phyloP scores from a whole-genome alignment of 2,113 vertebrate genomes.

The Sardina pilchardus region DNA sequence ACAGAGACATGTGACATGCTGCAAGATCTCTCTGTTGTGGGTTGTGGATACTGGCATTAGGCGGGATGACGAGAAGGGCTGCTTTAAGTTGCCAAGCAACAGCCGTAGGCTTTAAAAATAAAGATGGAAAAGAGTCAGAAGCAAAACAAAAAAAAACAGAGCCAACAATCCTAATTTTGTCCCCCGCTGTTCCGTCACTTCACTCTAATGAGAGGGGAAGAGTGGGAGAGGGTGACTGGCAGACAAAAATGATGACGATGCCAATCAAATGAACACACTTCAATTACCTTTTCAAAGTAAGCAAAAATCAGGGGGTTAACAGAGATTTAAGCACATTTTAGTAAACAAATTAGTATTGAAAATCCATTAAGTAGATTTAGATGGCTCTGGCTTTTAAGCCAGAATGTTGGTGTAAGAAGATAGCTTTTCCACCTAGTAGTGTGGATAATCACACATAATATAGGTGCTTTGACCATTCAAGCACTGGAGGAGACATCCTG shows the following conservation, averaged over 20 bases:
- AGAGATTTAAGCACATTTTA: conserved; percentile 13
- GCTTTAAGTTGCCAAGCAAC: conserved; percentile 45
- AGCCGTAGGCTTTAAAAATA: background rate
- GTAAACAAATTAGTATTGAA: conserved; percentile 15
- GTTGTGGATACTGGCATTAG: background rate
- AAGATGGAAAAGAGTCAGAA: too few species aligned
- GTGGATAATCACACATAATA: background rate
- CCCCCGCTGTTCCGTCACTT: conserved; percentile 8
- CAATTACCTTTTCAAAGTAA: conserved; percentile 25
- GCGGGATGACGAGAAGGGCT: background rate
- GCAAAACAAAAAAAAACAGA: conserved; percentile 3
- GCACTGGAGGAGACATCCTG: background rate
- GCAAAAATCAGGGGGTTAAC: background rate
- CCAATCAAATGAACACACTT: conserved; percentile 38
- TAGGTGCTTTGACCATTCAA: background rate
- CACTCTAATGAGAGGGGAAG: background rate
- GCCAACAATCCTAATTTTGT: background rate
- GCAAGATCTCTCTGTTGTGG: background rate
- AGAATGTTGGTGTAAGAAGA: background rate
- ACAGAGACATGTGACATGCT: background rate
- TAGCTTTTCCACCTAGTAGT: background rate
- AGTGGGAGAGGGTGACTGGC: background rate
- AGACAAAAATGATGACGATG: background rate
- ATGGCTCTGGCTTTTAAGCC: background rate
- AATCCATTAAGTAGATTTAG: conserved; percentile 5